Conservation (phyloP, 1,140 invertebrate species). For the Drosophila quadrilineata region DNA sequence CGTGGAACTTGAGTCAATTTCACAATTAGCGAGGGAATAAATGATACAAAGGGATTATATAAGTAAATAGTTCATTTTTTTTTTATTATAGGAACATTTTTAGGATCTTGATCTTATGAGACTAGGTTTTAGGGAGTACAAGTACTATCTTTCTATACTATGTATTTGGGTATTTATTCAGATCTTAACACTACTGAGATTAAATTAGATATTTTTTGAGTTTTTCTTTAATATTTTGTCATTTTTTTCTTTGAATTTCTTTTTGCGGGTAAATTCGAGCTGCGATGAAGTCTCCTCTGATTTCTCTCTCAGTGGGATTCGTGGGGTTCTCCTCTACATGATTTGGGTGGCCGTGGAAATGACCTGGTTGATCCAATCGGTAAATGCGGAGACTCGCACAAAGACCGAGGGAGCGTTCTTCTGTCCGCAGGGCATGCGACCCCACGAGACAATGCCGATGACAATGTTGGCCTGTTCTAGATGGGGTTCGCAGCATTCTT, state of each 20-base stretch:
- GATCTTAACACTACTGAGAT: slow-evolving; percentile 57
- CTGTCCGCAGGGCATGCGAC: slow-evolving; percentile 82
- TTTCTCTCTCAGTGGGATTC: background rate
- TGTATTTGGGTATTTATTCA: slow-evolving; percentile 18
- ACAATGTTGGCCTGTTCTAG: slow-evolving; percentile 57
- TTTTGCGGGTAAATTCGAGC: slow-evolving; percentile 62
- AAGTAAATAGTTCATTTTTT: slow-evolving; percentile 12
- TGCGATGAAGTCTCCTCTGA: slow-evolving; percentile 12
- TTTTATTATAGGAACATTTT: slow-evolving; percentile 26
- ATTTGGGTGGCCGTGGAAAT: slow-evolving; percentile 61
- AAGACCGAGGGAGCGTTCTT: slow-evolving; percentile 88
- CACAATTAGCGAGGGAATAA: slow-evolving; percentile 18
- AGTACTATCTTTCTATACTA: no score
- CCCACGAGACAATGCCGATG: slow-evolving; percentile 81
- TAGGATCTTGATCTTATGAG: slow-evolving; percentile 22
- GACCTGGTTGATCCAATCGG: slow-evolving; percentile 84
- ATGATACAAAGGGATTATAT: background rate
- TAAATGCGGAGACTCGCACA: slow-evolving; percentile 85
- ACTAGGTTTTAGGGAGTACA: slow-evolving; percentile 38
- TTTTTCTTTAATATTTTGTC: no score
- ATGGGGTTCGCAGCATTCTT: slow-evolving; percentile 43
- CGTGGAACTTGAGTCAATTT: slow-evolving; percentile 14
- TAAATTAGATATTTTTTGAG: slow-evolving; percentile 45
- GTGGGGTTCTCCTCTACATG: slow-evolving; percentile 33
- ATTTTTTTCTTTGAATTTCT: slow-evolving; percentile 35